Conservation (phyloP, 2,888 invertebrate species). For the Pilophorus perplexus region DNA sequence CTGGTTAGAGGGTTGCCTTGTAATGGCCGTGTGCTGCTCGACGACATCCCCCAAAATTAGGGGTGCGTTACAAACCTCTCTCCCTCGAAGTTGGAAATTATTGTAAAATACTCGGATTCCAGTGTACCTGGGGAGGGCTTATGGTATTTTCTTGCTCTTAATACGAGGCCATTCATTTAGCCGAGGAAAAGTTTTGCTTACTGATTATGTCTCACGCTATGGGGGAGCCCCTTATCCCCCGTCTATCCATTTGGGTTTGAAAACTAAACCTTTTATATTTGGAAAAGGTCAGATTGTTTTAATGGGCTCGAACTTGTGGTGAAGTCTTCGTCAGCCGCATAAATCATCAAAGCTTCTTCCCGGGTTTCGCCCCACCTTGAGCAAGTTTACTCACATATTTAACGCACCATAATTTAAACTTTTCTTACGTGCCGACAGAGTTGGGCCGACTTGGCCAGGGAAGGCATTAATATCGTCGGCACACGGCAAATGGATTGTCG, state of each 20-base stretch:
- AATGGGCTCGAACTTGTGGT: constrained; percentile 19
- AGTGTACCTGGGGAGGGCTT: neutral
- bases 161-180: constrained; percentile 21
- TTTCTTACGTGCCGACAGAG: constrained; percentile 18
- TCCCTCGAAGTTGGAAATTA: constrained; percentile 18
- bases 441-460: too few relatives aligned
- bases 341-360: too few relatives aligned
- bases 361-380: neutral
- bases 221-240: neutral
- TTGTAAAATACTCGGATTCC: constrained; percentile 8
- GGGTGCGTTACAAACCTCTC: too few relatives aligned
- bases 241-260: too few relatives aligned
- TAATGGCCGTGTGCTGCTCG: constrained; percentile 25
- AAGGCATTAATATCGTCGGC: too few relatives aligned
- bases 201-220: constrained; percentile 33
- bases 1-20: too few relatives aligned
- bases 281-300: constrained; percentile 37
- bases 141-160: too few relatives aligned
- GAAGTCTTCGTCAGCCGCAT: neutral
- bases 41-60: constrained; percentile 26
- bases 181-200: constrained; percentile 2
- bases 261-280: constrained; percentile 3
- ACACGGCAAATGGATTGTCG: too few relatives aligned
- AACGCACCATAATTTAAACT: constrained; percentile 27
- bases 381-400: constrained; percentile 4